Base-by-base conservation (phyloP, 2,113 vertebrate genomes). In the Gymnorhina tibicen region DNA sequence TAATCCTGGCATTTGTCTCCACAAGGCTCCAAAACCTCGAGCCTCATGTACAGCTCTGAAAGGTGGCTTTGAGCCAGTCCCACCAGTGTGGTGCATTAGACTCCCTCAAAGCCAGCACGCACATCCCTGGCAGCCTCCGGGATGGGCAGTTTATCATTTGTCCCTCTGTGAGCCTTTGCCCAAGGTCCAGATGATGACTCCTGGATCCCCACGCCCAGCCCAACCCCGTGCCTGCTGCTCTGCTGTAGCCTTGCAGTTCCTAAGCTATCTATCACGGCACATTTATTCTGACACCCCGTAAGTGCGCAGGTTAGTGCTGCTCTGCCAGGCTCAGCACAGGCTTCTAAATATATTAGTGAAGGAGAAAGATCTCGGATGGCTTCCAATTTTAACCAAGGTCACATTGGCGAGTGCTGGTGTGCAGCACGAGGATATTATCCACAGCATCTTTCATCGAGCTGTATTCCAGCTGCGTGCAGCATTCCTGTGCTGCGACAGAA, bases 361-460 rank as follows among this genome's bases (percentile, higher is more conserved):
- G 80, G 60, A 62, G 84, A 87, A 89, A 67, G 95, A 81, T 81
- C 95, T 95, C 95, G 96, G 94, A 95, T 87, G 84, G 93, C 68
- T 97, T 97, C 94, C 96, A 96, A 11, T 68, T 94, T 70, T 44
- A 75, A 92, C 89, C 96, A 95, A 95, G 93, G 95, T 96, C 95
- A 96, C 95, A 75, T 85, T 95, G 91, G 87, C 2, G 4, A 95
- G 87, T 17, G 74, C 69, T 52, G 62, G 88, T 86, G 91, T 53
- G 63, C 64, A 77, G 92, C 0, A 0, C 0, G 2, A 70, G 55
- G 90, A 6, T 78, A 6, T 81, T 78, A 24, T 6, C 82, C 39
- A 8, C 60, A 32, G 84, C 84, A 85, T 82, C 89, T 59, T 68
- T 82, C 69, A 32, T 3, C 1, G 1, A 91, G 76, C 60, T 59